phyloP scores from a whole-genome alignment of 2,888 invertebrate genomes.

The Aphidoletes aphidimyza region DNA sequence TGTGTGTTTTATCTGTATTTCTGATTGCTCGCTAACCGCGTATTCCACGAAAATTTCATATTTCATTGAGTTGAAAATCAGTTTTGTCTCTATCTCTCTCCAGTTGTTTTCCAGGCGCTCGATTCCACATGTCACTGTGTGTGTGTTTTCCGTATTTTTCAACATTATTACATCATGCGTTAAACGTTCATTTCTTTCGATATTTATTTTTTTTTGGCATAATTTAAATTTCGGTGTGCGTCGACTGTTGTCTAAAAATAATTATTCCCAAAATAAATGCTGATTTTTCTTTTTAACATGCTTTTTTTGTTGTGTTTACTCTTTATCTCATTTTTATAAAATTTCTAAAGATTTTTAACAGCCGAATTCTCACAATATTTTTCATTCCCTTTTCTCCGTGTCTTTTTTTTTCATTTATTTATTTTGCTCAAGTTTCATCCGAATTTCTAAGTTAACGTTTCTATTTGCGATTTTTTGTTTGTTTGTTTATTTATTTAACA shows the following conservation, averaged over 20 bases:
- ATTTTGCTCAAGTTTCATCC: background rate
- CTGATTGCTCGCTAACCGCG: background rate
- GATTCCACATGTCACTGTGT: background rate
- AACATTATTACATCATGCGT: background rate
- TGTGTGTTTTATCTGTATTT: background rate
- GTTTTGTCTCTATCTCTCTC: slow-evolving; percentile 26
- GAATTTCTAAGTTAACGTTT: background rate
- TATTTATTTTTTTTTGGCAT: background rate
- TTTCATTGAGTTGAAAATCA: background rate
- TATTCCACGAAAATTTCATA: background rate
- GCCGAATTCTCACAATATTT: slow-evolving; percentile 37
- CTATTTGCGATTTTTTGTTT: background rate
- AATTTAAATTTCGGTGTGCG: slow-evolving; percentile 21
- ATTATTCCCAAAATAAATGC: slow-evolving; percentile 11
- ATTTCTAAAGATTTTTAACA: slow-evolving; percentile 45
- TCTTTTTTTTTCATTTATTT: background rate
- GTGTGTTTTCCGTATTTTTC: background rate
- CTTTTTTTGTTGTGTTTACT: background rate
- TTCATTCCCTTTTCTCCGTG: background rate
- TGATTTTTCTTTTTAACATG: slow-evolving; percentile 7
- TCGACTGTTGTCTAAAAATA: slow-evolving; percentile 32
- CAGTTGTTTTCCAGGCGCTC: slow-evolving; percentile 13
- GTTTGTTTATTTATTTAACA: background rate
- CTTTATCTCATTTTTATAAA: slow-evolving; percentile 38
- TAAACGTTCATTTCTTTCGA: background rate